Base-by-base conservation (phyloP, 2,113 vertebrate genomes). In the Tetraodon nigroviridis region DNA sequence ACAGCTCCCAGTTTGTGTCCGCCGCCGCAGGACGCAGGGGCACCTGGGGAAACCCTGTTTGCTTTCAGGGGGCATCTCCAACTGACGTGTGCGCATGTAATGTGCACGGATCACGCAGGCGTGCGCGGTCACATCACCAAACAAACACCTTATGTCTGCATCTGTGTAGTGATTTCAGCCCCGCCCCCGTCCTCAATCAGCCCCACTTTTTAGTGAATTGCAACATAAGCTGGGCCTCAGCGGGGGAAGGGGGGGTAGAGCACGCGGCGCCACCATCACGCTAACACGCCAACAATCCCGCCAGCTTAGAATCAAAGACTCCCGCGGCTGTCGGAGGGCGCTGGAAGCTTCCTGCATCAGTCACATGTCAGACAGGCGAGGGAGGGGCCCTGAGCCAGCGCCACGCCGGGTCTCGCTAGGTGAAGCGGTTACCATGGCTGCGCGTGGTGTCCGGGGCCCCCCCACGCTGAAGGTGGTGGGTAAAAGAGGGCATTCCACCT, bases 161-260 rank as follows among this genome's bases (percentile, higher is more conserved):
- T 54, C 67, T 67, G 56, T 48, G 58, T 61, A 73, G 76, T 45
- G 37, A 76, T 67, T 68, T 74, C 61, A 61, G 62, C 62, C 66
- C 51, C 44, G 64, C 71, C 67, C 67, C 55, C 17, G 56, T 73
- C 78, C 64, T 75, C 69, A 80, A 76, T 81, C 80, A 71, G 60
- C 55, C 45, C 22, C 50, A 81, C 80, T 69, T 78, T 78, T 78
- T 68, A 83, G 73, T 59, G 61, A 83, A 76, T 81, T 71, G 61
- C 67, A 63, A 40, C 73, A 56, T 50, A 58, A 78, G 71, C 65
- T 46, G 61, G 51, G 63, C 56, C 66, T 67, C 44, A 46, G 67
- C 21, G 58, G 57, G 22, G 5, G 22, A 5, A 24, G 3, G 22
- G 22, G 3, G 3, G 22, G 22, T 5, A 5, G 5, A 24, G 22